Evolutionary conservation across 2,888 invertebrate species (phyloP), one percentile per base, ranked within the genome.

Genomic region (Cheilosia soror): DNA sequence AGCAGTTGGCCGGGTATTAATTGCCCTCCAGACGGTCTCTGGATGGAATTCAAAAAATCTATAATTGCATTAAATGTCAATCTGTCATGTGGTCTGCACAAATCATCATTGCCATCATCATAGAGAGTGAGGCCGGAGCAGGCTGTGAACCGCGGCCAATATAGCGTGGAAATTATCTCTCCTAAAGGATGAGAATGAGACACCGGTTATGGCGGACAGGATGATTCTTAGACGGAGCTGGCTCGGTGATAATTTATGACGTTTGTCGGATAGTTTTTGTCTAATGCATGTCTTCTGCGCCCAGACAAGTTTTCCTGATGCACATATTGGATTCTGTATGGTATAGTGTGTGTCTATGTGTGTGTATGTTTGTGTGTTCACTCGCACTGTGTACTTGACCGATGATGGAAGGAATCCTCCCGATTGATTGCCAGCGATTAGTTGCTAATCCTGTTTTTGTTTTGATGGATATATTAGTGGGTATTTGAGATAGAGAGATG

Each of bases 381-480:
- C 33, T 25, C 40, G 51, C 55, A 42, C 60, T n/a, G 25, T 51
- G 63, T 75, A 68, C 62, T 71, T 76, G 69, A 65, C 69, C 78
- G 82, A 72, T 78, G 77, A 72, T 83, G 71, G 57, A 80, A 42
- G 76, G 65, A 71, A 85, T 85, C 71, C 85, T 72, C 62, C 76
- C 81, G 85, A 85, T 85, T 85, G 85, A 85, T 85, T 81, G 81
- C 85, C 72, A 72, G 68, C 81, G 85, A 85, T 85, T 85, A 85
- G 85, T 81, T 85, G 85, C 81, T 85, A 85, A 85, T 85, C 85
- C 85, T 85, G 85, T 85, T 85, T 85, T 85, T 85, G 81, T 85
- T 85, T 76, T 85, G 85, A 85, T 85, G 81, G 81, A 81, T 85
- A 85, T 85, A 85, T 85, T 85, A 85, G 85, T 53, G 72, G 62